A percentile compares a stretch with the other conserved stretches of the same genome.
Evolutionary conservation across 1,140 invertebrate genomes (phyloP).

Genomic region (Apis dorsata): DNA sequence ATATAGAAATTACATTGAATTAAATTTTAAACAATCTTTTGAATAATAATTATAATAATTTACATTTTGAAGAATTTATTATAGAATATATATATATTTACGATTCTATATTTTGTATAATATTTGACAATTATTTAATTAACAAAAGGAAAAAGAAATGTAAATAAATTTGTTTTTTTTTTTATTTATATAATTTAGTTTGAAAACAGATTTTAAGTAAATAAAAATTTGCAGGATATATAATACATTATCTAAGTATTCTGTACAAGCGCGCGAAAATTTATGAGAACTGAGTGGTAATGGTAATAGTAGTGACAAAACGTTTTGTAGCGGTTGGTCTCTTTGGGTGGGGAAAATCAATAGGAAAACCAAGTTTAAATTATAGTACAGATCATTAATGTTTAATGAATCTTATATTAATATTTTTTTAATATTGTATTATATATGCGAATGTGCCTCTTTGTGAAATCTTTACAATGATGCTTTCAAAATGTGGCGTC

Average conservation of each 20-base stretch:
- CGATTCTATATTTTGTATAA: neutral
- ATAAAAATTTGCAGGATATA: neutral
- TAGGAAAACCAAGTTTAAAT: conserved; percentile 68
- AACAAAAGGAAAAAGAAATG: neutral
- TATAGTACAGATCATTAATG: conserved; percentile 41
- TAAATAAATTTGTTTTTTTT: neutral
- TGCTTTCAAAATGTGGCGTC: neutral
- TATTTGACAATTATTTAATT: neutral
- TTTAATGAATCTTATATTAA: conserved; percentile 9
- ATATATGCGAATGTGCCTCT: neutral
- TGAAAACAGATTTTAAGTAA: neutral
- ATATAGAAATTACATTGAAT: neutral
- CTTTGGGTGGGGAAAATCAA: conserved; percentile 72
- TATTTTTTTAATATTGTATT: conserved; percentile 18
- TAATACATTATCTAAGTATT: neutral
- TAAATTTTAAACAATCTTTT: neutral
- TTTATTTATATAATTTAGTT: neutral
- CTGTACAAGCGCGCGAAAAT: conserved; percentile 20
- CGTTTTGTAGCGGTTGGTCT: conserved; percentile 29
- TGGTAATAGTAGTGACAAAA: conserved; percentile 21
- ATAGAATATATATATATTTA: neutral
- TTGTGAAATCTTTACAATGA: conserved; percentile 17
- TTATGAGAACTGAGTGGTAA: conserved; percentile 18
- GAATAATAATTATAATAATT: neutral
- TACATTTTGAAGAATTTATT: neutral